Evolutionary conservation across 2,888 invertebrate genomes (phyloP), one percentile per base, ranked within the genome.

Genomic region (Scaptomyza parva): DNA sequence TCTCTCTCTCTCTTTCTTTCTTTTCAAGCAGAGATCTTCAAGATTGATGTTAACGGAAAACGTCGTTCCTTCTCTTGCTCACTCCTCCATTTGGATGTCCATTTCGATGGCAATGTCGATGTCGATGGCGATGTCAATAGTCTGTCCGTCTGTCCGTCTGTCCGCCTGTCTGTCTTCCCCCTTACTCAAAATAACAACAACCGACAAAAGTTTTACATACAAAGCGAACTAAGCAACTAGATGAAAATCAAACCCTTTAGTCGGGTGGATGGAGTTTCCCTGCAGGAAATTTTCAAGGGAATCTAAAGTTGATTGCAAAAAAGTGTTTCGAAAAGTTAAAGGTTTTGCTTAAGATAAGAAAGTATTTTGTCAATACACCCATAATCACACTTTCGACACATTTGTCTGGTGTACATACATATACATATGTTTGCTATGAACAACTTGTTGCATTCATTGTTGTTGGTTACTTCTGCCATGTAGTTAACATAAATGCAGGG

Each of bases 41-140:
- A 91, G 90, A 90, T 91, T 91, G 90, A 90, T 90, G 91, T 89
- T 90, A 90, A 91, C 90, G 91, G 91, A 90, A 91, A 90, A 88
- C 87, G 82, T 86, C 85, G 85, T 86, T 89, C 78, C 79, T 78
- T 79, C 78, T 76, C 63, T 67, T 64, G 57, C 61, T n/a, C 58
- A 22, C 12, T 33, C 12, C 59, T 18, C 33, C 60, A 26, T 17
- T 20, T 18, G 43, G 26, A 43, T 55, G 55, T 69, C 61, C 47
- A 63, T 61, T 52, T 43, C 59, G 51, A 64, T 53, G 55, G 54
- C 55, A 50, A 50, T 57, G 63, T 70, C 62, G 64, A 50, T 63
- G 65, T 60, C 64, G 51, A 51, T 62, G 64, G 48, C 57, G 58
- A 62, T 76, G 54, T 76, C 57, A 44, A 76, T 51, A 59, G 72